Percentiles rank a stretch among this genome's conserved stretches.
These are phyloP conservation scores for Callorhinus ursinus DNA, from an alignment of 2,113 vertebrate species.

Conservation along the genomic window DNA sequence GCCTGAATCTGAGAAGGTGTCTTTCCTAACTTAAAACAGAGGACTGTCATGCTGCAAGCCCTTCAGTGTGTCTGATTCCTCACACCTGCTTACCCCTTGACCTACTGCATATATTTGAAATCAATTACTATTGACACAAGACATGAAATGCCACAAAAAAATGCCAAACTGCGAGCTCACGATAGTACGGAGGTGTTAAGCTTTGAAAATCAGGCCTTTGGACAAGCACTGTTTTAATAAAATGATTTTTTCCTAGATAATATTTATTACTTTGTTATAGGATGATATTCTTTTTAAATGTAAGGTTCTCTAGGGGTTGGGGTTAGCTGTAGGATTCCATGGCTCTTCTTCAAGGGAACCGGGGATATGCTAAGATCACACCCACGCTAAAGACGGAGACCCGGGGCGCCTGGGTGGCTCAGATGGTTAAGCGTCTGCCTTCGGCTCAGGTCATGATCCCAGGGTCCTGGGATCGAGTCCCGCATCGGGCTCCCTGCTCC, in stretches of 20 bases:
- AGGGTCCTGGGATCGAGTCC: too few species aligned
- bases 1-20: neutral
- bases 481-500: too few species aligned
- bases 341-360: neutral
- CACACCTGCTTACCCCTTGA: neutral
- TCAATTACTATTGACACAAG: neutral
- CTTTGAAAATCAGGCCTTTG: neutral
- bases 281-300: too few species aligned
- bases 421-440: too few species aligned
- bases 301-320: neutral
- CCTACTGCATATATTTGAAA: neutral
- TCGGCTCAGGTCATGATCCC: too few species aligned
- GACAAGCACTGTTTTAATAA: neutral
- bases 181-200: neutral
- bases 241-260: neutral
- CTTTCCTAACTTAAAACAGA: neutral
- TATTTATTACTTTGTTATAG: neutral
- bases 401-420: too few species aligned
- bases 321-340: neutral
- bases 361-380: fast-evolving
- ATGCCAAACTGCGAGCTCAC: neutral
- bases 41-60: neutral
- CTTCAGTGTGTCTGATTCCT: neutral
- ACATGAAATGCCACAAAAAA: neutral
- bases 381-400: fast-evolving